These are phyloP conservation scores for Leucoptera coffeella DNA, from an alignment of 2,888 invertebrate genomes.

Conservation along the genomic window DNA sequence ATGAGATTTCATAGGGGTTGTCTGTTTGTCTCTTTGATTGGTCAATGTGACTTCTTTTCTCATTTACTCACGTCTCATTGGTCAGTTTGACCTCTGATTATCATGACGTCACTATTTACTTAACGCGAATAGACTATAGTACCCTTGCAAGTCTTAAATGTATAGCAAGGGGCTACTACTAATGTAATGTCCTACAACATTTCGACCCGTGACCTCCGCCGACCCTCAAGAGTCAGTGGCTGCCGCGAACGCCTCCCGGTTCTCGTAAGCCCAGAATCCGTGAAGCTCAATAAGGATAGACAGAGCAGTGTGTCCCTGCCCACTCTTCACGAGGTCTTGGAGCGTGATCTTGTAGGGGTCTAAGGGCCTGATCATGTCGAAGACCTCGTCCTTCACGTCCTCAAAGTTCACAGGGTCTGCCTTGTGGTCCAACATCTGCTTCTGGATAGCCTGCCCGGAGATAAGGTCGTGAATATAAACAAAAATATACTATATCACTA, in stretches of 20 bases:
- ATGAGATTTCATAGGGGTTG: too few species aligned
- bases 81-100: too few species aligned
- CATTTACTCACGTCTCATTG: too few species aligned
- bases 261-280: conserved; percentile 96
- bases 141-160: too few species aligned
- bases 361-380: conserved; percentile 93
- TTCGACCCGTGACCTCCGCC: conserved; percentile 47
- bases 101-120: too few species aligned
- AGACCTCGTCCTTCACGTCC: conserved; percentile 95
- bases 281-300: conserved; percentile 92
- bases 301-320: conserved; percentile 89
- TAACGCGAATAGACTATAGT: too few species aligned
- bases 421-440: conserved; percentile 80
- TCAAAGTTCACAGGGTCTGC: conserved; percentile 89
- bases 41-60: too few species aligned
- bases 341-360: conserved; percentile 81
- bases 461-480: conserved; percentile 1
- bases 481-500: too few species aligned
- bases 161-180: too few species aligned
- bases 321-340: conserved; percentile 77
- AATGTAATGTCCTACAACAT: not conserved
- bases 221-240: too few species aligned
- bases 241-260: conserved; percentile 73
- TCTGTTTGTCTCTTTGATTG: too few species aligned
- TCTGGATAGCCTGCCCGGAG: conserved; percentile 75